Evolutionary conservation across 2,113 vertebrate genomes (phyloP), one percentile per base, ranked within the genome.

Genomic region (Stigmatopora nigra): DNA sequence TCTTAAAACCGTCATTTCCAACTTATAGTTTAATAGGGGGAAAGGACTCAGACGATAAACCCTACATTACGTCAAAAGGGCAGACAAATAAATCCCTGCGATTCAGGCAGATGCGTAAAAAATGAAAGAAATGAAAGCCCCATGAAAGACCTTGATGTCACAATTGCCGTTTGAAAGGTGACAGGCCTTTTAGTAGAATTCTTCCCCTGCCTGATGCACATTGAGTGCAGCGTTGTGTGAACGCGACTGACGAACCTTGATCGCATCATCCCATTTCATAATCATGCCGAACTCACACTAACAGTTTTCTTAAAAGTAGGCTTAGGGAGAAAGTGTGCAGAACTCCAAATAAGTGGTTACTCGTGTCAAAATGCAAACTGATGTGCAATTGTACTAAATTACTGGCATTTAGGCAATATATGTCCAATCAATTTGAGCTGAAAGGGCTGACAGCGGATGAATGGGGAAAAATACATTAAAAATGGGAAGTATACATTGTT

Each of bases 41-140:
- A 45, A 56, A 61, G 12, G n/a, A 19, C 20, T 22, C 8, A 7
- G 45, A 35, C 35, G 61, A 49, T 36, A 63, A 63, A 35, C 16
- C 8, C 10, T 35, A 49, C 22, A 63, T 49, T 49, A 36, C 17
- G 16, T 63, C 46, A 63, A 63, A 35, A 16, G 31, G 46, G 47
- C 61, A 36, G 47, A 10, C 25, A n/a, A 48, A 47, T 49, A 49
- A 63, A 63, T 15, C 45, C 22, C 53, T 13, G 22, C 3, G 22
- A 56, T 31, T 48, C 16, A 44, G 38, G 36, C n/a, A 19, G 6
- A 68, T 45, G 19, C 17, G 56, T 46, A 19, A 38, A 25, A 57
- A 31, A 76, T 16, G 41, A 61, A 61, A 56, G 68, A 63, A 66
- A 61, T 65, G 17, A 58, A 13, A 59, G n/a, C 45, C n/a, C 61